Percentiles rank a stretch among this genome's conserved stretches.
Conservation (phyloP, 2,113 vertebrate species). For the Spilogale gracilis region DNA sequence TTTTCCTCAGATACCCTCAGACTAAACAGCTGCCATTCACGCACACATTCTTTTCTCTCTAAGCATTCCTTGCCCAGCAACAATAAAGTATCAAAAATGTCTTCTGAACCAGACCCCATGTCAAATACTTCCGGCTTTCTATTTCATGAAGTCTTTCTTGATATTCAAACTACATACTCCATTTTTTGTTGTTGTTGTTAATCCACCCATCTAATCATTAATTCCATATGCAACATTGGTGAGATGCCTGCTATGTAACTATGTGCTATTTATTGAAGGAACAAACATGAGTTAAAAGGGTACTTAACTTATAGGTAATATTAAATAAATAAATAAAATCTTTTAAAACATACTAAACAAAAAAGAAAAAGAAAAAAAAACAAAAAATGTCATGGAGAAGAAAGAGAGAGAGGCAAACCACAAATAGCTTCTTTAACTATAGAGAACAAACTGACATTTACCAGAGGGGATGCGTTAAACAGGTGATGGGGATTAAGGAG, state of each 20-base stretch:
- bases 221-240: not conserved
- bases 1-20: not conserved
- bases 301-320: not conserved
- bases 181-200: not conserved
- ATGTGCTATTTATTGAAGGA: not conserved
- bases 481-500: not conserved
- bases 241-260: not conserved
- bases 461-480: not conserved
- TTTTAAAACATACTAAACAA: rapidly evolving
- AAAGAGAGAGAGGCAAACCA: not conserved
- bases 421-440: not conserved
- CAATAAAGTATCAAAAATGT: not conserved
- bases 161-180: not conserved
- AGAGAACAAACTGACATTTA: not conserved
- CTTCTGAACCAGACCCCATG: not conserved
- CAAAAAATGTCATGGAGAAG: not conserved
- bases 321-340: not conserved
- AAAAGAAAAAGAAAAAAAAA: not conserved
- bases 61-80: not conserved
- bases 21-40: not conserved
- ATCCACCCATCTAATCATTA: not conserved
- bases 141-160: not conserved
- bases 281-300: not conserved
- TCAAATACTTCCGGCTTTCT: not conserved
- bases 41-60: not conserved